Evolutionary conservation across 2,113 vertebrate genomes (phyloP).

Genomic region (Leucopsar rothschildi): DNA sequence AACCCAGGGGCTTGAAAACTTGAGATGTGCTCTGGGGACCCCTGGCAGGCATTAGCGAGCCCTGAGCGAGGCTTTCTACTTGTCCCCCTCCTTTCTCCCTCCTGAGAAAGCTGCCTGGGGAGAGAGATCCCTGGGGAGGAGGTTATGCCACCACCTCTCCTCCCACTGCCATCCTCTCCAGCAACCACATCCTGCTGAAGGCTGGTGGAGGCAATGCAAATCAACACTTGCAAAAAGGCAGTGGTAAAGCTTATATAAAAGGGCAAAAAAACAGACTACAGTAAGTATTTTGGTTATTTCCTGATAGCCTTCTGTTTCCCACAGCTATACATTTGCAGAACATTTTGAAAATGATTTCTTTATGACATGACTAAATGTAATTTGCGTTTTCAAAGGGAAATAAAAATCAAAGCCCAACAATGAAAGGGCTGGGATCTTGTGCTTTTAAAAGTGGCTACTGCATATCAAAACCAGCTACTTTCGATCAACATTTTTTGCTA

Average conservation of each 20-base stretch:
- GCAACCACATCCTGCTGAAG: not conserved
- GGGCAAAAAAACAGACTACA: not conserved
- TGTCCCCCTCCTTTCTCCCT: not conserved
- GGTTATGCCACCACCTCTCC: not conserved
- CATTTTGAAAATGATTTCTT: not conserved
- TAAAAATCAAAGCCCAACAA: not conserved
- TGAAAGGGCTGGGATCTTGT: not conserved
- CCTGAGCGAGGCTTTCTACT: not conserved
- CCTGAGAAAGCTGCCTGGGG: not conserved
- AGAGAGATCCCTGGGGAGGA: not conserved
- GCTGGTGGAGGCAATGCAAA: not conserved
- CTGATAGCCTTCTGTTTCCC: not conserved
- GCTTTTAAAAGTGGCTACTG: conserved; percentile 3
- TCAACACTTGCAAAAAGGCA: not conserved
- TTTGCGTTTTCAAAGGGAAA: conserved; percentile 7
- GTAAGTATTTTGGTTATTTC: not conserved
- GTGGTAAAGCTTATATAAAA: not conserved
- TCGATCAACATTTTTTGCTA: not conserved
- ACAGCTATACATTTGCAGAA: not conserved
- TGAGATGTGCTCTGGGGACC: not conserved
- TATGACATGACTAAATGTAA: conserved; percentile 3
- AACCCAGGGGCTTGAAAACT: not conserved
- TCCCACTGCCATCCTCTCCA: not conserved
- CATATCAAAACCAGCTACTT: not conserved
- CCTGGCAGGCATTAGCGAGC: not conserved